Evolutionary conservation across 2,797 vertebrate genomes (phyloP), one percentile per base, ranked within the genome.

Genomic region (Falco concolor): DNA sequence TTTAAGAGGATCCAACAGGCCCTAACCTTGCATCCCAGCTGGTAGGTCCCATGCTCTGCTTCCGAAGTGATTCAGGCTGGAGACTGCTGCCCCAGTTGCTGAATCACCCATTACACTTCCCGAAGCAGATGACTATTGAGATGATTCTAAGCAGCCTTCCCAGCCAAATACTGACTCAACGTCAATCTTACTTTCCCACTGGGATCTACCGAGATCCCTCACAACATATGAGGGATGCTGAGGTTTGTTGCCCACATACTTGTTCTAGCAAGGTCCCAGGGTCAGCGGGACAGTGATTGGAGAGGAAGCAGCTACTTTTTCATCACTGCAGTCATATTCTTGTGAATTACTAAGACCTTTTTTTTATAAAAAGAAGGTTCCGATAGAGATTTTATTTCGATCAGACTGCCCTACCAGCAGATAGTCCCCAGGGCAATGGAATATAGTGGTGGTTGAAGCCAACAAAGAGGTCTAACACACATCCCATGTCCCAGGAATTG

Each of bases 31-130:
- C 23, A 40, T 34, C n/a, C 56, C 44, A 22, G 59, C 8, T 0
- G 0, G 16, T 2, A 40, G 63, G 36, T 67, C 40, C 85, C 0
- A 0, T 1, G 1, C 42, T 70, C 36, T 27, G 13, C 8, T 60
- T 54, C n/a, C 2, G 1, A 44, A 70, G 44, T 67, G 60, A 20
- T 44, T 52, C 36, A 8, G 65, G 12, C 30, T 1, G 5, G 52
- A 67, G 21, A 8, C 5, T 23, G 10, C 56, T 59, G n/a, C 38
- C 42, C 0, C 0, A 16, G 7, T 8, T 5, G 4, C 72, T 44
- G 40, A 81, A 87, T 92, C 52, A 77, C 53, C 42, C 64, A 7
- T 10, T 59, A 28, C 2, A 2, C 64, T 75, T 77, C 79, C 63
- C 0, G 0, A 57, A 75, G 60, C n/a, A 61, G 36, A 54, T 21